A percentile compares a stretch with the other conserved stretches of the same genome.
Conservation (phyloP, 2,113 vertebrate species). For the Turdus rufiventris region DNA sequence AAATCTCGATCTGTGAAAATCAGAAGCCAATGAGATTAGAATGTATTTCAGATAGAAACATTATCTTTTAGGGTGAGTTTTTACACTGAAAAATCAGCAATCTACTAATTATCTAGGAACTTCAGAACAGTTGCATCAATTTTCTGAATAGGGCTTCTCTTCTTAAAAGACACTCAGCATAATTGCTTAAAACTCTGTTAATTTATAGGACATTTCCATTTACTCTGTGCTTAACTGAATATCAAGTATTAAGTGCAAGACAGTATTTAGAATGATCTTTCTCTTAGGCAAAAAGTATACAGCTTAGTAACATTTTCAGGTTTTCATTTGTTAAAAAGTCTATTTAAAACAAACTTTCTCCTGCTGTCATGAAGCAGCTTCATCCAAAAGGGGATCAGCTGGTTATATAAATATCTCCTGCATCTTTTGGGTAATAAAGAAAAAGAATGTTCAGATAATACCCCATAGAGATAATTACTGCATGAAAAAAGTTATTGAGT, state of each 20-base stretch:
- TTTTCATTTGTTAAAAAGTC: slow-evolving; percentile 62
- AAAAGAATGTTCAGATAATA: slow-evolving; percentile 82
- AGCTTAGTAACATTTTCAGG: slow-evolving; percentile 41
- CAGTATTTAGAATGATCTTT: slow-evolving; percentile 17
- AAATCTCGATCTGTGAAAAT: slow-evolving; percentile 83
- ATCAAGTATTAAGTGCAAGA: background rate
- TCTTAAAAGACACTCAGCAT: background rate
- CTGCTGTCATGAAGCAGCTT: slow-evolving; percentile 73
- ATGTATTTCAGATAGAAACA: background rate
- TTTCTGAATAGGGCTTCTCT: background rate
- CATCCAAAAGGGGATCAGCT: slow-evolving; percentile 82
- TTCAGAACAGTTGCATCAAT: background rate
- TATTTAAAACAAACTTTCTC: slow-evolving; percentile 75
- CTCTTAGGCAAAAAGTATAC: slow-evolving; percentile 9
- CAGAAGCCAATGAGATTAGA: background rate
- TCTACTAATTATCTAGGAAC: background rate
- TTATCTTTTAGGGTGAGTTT: background rate
- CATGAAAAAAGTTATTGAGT: slow-evolving; percentile 92
- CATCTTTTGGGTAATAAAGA: slow-evolving; percentile 83
- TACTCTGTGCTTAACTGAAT: background rate
- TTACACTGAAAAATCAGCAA: background rate
- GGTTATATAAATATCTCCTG: slow-evolving; percentile 79
- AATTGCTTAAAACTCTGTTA: slow-evolving; percentile 25
- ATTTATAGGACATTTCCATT: background rate
- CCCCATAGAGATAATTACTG: slow-evolving; percentile 83